Base-by-base conservation (phyloP, 2,888 invertebrate species). In the Ormyrus thymus region DNA sequence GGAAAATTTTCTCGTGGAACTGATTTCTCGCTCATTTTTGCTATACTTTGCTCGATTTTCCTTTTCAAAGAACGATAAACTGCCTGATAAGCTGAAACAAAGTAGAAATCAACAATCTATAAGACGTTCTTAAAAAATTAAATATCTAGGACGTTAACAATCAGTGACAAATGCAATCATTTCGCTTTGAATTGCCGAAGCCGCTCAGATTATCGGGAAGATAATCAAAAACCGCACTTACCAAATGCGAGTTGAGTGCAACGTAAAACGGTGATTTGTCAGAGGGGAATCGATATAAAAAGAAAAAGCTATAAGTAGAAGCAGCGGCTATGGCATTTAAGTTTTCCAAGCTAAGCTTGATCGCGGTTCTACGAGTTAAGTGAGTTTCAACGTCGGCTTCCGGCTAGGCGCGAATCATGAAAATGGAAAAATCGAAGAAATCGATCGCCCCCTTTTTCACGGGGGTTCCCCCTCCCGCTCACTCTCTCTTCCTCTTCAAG, bases 351-450 rank as follows among this genome's bases (percentile, higher is more conserved):
- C 61, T 61, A 43, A 61, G 61, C 59, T 10, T 45, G 58, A 15
- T 6, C 61, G 7, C 45, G 11, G 61, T 65, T 50, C 29, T 29
- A 29, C 29, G 50, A n/a, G 10, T 6, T 61, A 61, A 71, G 61
- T 53, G 61, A 71, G 72, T 55, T 72, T 45, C 15, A 72, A 7
- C 62, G 72, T 61, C 13, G 72, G 11, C 48, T 51, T 61, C 51
- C 61, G 51, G 58, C 8, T 58, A 61, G 61, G 69, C 11, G 29
- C n/a, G 45, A 5, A 9, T 1, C 46, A 72, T 62, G 53, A 74
- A 74, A 74, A 74, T 74, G 65, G 29, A 51, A 74, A 74, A 74
- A 74, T 74, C 65, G 65, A 74, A 74, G 45, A 10, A 69, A 74
- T 74, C 58, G 58, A 74, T 58, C 58, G 65, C 58, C 66, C 58